Percentiles rank a stretch among this genome's conserved stretches.
Evolutionary conservation across 30 jellyfish, hydroid and myxozoan species (phyloP).

Genomic region (Turritopsis rubra): DNA sequence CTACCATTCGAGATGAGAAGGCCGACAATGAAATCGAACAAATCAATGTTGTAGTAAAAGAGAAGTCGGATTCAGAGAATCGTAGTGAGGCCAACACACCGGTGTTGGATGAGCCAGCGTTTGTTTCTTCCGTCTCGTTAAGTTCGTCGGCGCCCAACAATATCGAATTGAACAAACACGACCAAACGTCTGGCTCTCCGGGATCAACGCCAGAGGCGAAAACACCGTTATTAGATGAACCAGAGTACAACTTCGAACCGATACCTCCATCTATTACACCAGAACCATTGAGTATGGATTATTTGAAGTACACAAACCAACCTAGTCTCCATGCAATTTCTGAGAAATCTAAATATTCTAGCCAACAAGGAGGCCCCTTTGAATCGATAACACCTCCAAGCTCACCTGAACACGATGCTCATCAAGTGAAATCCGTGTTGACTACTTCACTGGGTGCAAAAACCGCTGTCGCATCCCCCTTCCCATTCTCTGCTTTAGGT

Average conservation of each 20-base stretch:
- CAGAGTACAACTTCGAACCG: conserved; percentile 32
- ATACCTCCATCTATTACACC: neutral
- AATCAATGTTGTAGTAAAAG: neutral
- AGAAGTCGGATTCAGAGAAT: conserved; percentile 1
- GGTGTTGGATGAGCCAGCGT: conserved; percentile 25
- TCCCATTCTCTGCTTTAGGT: conserved; percentile 79
- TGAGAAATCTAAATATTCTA: neutral
- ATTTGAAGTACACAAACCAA: conserved; percentile 1
- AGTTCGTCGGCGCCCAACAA: neutral
- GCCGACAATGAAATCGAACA: conserved; percentile 17
- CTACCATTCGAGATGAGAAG: neutral
- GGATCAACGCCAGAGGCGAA: conserved; percentile 41
- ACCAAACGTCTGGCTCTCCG: neutral
- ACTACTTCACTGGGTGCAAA: conserved; percentile 17
- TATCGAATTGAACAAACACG: neutral
- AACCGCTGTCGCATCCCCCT: conserved; percentile 40
- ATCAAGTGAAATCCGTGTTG: conserved; percentile 42
- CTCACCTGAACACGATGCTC: conserved; percentile 67
- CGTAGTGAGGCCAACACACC: conserved; percentile 38
- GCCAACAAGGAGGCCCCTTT: conserved; percentile 5
- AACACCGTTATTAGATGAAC: conserved; percentile 41
- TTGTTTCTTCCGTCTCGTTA: conserved; percentile 11
- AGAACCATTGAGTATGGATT: neutral
- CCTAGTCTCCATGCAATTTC: neutral
- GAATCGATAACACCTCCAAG: conserved; percentile 89